These are phyloP conservation scores for Temnopleurus reevesii DNA, from an alignment of 53 echinoderm and acorn worm species.

Conservation along the genomic window DNA sequence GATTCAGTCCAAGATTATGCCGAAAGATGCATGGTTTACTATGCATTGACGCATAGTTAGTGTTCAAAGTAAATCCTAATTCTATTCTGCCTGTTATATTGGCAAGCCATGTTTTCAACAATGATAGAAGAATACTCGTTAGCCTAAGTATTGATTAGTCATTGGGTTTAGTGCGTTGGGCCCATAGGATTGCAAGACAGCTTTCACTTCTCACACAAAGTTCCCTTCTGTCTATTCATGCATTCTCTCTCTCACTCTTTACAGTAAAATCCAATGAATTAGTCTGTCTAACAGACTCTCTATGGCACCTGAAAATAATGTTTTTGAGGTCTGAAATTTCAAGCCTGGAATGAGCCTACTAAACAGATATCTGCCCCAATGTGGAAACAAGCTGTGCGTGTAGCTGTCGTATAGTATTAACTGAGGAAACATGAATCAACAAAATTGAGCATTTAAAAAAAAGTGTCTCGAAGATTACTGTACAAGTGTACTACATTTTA, in stretches of 20 bases:
- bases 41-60: neutral
- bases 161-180: neutral
- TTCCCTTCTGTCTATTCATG: neutral
- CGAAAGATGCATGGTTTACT: neutral
- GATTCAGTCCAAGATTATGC: neutral
- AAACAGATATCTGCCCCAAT: too few species aligned
- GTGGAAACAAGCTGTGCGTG: too few species aligned
- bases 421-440: too few species aligned
- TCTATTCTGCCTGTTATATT: neutral
- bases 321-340: too few species aligned
- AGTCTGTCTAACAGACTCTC: too few species aligned
- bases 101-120: constrained; percentile 9
- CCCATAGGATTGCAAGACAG: constrained; percentile 29
- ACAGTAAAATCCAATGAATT: neutral
- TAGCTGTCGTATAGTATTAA: too few species aligned
- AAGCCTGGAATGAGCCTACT: too few species aligned
- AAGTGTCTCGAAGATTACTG: too few species aligned
- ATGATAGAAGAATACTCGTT: constrained; percentile 38
- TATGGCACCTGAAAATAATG: too few species aligned
- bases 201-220: constrained; percentile 10
- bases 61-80: constrained; percentile 28
- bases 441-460: too few species aligned
- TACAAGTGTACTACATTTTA: too few species aligned
- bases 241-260: neutral
- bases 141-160: constrained; percentile 54